These are phyloP conservation scores for Ctenomys sociabilis DNA, from an alignment of 2,113 vertebrate genomes.

Conservation along the genomic window DNA sequence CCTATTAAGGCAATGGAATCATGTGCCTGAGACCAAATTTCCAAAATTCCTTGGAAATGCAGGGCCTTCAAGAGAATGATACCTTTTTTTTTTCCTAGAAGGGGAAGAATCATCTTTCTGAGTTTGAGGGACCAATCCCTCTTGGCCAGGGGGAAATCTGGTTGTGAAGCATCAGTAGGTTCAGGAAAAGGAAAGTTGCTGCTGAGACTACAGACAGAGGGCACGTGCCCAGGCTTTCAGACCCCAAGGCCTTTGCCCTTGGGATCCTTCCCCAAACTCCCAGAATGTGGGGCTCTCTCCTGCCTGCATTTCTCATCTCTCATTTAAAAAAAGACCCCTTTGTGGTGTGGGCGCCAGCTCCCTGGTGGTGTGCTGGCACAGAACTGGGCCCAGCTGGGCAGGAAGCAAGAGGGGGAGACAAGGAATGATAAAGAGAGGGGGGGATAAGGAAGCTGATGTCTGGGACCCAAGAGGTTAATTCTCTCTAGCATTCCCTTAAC, in stretches of 20 bases:
- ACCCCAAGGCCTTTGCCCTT: conserved; percentile 70
- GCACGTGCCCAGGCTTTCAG: conserved; percentile 40
- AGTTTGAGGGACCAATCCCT: conserved; percentile 34
- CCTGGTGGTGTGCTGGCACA: conserved; percentile 87
- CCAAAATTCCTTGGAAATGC: conserved; percentile 29
- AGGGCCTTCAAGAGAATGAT: not conserved
- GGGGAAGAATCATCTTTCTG: conserved; percentile 47
- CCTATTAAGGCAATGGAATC: conserved; percentile 31
- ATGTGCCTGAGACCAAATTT: not conserved
- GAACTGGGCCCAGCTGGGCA: conserved; percentile 90
- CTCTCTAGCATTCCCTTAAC: conserved; percentile 67
- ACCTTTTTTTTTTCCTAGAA: not conserved
- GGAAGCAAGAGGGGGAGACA: conserved; percentile 85
- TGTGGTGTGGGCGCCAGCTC: conserved; percentile 85
- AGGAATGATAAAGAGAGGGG: conserved; percentile 76
- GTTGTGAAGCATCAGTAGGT: conserved; percentile 12
- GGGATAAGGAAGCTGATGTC: conserved; percentile 66
- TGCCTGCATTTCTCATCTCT: conserved; percentile 78
- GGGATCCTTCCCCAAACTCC: conserved; percentile 60
- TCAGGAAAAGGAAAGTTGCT: conserved; percentile 45
- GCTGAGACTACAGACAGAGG: conserved; percentile 12
- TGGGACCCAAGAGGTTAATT: conserved; percentile 74
- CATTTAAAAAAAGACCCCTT: conserved; percentile 83
- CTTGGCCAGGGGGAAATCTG: conserved; percentile 5
- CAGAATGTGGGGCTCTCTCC: conserved; percentile 68